Conservation (phyloP, 2,113 vertebrate genomes). For the Progne subis region DNA sequence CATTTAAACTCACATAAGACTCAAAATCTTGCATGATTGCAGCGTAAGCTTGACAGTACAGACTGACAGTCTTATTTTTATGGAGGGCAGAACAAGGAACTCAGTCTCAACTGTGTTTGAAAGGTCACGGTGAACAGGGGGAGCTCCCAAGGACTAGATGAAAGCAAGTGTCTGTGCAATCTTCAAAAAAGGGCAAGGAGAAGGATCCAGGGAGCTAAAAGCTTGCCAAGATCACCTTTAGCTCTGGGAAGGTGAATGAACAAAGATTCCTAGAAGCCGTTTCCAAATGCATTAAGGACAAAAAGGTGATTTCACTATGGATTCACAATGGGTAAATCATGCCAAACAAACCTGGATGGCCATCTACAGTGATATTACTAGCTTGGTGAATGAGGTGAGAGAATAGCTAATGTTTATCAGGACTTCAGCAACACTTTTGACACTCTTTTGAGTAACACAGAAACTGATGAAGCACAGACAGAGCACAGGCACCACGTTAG, state of each 20-base stretch:
- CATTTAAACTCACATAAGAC: neutral
- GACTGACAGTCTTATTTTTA: neutral
- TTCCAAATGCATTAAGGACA: neutral
- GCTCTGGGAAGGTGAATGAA: neutral
- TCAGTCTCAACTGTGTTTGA: neutral
- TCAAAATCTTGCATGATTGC: neutral
- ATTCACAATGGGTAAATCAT: neutral
- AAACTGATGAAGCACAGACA: neutral
- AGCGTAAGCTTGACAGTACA: neutral
- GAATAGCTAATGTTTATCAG: neutral
- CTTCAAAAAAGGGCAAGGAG: neutral
- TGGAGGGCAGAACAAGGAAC: neutral
- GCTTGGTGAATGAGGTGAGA: neutral
- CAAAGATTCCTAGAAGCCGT: neutral
- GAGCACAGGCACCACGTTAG: neutral
- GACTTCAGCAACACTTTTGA: neutral
- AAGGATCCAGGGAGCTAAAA: neutral
- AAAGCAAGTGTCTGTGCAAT: conserved; percentile 16
- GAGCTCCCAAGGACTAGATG: neutral
- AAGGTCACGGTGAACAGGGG: neutral
- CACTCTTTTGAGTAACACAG: neutral
- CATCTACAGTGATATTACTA: neutral
- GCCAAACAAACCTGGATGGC: neutral
- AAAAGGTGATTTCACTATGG: neutral
- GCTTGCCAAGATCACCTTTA: neutral